Conservation (phyloP, 2,113 vertebrate genomes). For the Festucalex cinctus region DNA sequence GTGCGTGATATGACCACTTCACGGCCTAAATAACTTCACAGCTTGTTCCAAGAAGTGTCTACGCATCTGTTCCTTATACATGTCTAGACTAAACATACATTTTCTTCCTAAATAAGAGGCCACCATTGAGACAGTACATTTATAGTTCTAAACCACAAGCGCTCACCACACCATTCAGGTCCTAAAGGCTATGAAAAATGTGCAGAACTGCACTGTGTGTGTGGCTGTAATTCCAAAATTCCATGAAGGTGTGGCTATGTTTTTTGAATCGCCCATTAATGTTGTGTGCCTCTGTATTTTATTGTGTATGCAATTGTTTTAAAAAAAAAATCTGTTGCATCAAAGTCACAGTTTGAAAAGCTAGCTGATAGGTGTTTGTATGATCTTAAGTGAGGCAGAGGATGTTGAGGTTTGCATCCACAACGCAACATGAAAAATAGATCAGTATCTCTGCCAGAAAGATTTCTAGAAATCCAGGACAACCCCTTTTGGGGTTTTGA, state of each 20-base stretch:
- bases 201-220: slow-evolving; percentile 14
- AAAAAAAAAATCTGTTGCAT: not conserved
- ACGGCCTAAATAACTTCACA: slow-evolving; percentile 20
- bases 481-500: slow-evolving; percentile 19
- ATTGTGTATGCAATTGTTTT: not conserved
- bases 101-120: slow-evolving; percentile 41
- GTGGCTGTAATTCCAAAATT: slow-evolving; percentile 2
- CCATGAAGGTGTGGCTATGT: not conserved
- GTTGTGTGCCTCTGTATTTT: not conserved
- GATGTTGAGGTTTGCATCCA: slow-evolving; percentile 32
- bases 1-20: slow-evolving; percentile 7
- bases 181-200: slow-evolving; percentile 17
- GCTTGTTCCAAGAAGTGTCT: slow-evolving; percentile 20
- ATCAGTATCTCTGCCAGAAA: slow-evolving; percentile 27
- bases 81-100: slow-evolving; percentile 70
- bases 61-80: slow-evolving; percentile 44
- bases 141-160: slow-evolving; percentile 40
- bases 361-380: slow-evolving; percentile 12
- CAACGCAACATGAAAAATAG: slow-evolving; percentile 41
- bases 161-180: slow-evolving; percentile 12
- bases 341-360: slow-evolving; percentile 17
- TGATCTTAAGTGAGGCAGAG: slow-evolving; percentile 31
- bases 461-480: slow-evolving; percentile 39
- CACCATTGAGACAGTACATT: slow-evolving; percentile 37
- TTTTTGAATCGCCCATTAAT: not conserved